phyloP scores from a whole-genome alignment of 2,888 invertebrate species.

The Nomada fucata region DNA sequence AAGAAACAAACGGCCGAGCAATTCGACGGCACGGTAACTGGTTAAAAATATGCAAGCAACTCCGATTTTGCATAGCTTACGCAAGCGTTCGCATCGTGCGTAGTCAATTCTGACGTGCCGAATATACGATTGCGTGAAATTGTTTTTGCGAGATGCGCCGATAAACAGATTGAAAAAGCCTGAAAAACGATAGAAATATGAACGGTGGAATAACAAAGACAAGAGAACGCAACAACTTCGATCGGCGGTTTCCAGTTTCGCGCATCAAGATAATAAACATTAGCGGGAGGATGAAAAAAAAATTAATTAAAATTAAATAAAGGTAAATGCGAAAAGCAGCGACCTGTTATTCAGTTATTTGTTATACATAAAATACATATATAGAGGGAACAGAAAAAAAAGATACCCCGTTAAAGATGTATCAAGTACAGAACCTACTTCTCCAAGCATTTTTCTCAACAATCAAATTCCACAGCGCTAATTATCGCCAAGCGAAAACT shows the following conservation, averaged over 20 bases:
- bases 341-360: too few species aligned
- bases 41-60: conserved; percentile 21
- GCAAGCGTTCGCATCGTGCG: conserved; percentile 26
- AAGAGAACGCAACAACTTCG: not conserved
- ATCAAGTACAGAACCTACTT: too few species aligned
- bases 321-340: too few species aligned
- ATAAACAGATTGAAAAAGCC: not conserved
- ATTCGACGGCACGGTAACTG: conserved; percentile 4
- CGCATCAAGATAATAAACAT: not conserved
- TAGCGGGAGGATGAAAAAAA: too few species aligned
- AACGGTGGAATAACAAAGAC: not conserved
- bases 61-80: conserved; percentile 22
- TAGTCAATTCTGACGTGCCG: conserved; percentile 8
- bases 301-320: too few species aligned
- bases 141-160: not conserved
- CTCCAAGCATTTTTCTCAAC: too few species aligned
- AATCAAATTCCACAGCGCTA: too few species aligned
- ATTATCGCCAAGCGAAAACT: too few species aligned
- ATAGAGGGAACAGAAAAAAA: too few species aligned
- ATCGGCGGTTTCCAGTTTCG: conserved; percentile 1
- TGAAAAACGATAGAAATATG: not conserved
- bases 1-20: conserved; percentile 14
- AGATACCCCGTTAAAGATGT: too few species aligned
- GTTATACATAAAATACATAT: too few species aligned
- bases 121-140: conserved; percentile 1